These are phyloP conservation scores for Synodontis membranacea DNA, from an alignment of 2,113 vertebrate species.

Conservation along the genomic window DNA sequence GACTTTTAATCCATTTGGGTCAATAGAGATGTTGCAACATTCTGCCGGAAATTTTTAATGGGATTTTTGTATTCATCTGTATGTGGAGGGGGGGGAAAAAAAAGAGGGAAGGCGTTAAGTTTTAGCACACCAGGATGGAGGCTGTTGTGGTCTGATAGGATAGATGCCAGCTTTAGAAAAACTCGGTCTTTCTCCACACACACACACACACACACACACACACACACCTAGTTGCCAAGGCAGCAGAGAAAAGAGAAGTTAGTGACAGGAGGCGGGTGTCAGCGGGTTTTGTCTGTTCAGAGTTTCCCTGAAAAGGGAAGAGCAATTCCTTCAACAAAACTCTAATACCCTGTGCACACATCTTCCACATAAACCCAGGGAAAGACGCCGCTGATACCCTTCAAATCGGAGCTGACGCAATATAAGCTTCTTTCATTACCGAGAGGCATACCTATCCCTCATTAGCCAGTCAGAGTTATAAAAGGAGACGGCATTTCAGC, in stretches of 20 bases:
- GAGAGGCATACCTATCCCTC: slow-evolving; percentile 17
- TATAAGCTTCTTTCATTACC: slow-evolving; percentile 18
- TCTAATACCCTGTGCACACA: slow-evolving; percentile 22
- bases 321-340: slow-evolving; percentile 29
- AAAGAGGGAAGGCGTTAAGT: slow-evolving; percentile 50
- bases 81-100: slow-evolving; percentile 47
- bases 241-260: slow-evolving; percentile 58
- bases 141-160: slow-evolving; percentile 76
- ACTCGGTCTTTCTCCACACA: slow-evolving; percentile 9
- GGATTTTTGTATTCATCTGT: slow-evolving; percentile 59
- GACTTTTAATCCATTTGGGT: slow-evolving; percentile 70
- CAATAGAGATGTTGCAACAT: slow-evolving; percentile 60
- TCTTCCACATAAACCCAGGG: slow-evolving; percentile 7
- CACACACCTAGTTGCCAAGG: slow-evolving; percentile 63
- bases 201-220: slow-evolving; percentile 18
- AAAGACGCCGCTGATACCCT: background rate
- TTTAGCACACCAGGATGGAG: slow-evolving; percentile 67
- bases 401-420: slow-evolving; percentile 13
- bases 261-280: slow-evolving; percentile 53
- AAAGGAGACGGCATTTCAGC: slow-evolving; percentile 13
- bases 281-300: slow-evolving; percentile 36
- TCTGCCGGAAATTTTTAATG: slow-evolving; percentile 58
- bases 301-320: slow-evolving; percentile 35
- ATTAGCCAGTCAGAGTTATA: slow-evolving; percentile 10
- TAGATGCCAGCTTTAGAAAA: slow-evolving; percentile 68